Base-by-base conservation (phyloP, 2,113 vertebrate genomes). In the Callopanchax toddi region DNA sequence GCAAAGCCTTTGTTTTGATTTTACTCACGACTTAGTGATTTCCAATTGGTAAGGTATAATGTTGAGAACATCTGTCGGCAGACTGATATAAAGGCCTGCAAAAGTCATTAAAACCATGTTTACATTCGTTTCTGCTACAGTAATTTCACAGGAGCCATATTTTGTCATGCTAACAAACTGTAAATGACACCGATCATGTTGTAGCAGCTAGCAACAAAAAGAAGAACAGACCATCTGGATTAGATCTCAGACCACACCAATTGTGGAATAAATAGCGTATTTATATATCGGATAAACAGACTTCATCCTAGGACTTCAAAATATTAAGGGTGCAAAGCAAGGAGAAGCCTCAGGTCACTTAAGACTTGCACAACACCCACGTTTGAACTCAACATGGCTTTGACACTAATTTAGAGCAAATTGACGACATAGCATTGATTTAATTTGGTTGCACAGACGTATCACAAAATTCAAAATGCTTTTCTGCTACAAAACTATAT, bases 11-110 rank as follows among this genome's bases (percentile, higher is more conserved):
- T 9, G 26, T 34, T 25, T 52, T 71, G 59, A 25, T 26, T 49
- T 60, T 25, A 43, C 63, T n/a, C 55, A 48, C 22, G 5, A 32
- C 25, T 15, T 4, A 54, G 66, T 23, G 0, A 44, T 25, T 75
- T 51, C 72, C 3, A 21, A 6, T 32, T 59, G 11, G 1, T 42
- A 18, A 18, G 39, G 23, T 18, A 32, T 32, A n/a, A 34, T 16
- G 18, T 34, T 59, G 18, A 58, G 4, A 57, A 43, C 39, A 55
- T n/a, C 18, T 34, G 50, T 53, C 18, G 13, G 25, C 48, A 34
- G 50, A 16, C 11, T 6, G 12, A 54, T 21, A n/a, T 52, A 34
- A 52, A 52, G 17, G 32, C 16, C 17, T 52, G 26, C 25, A 15
- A 52, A 32, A 32, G 50, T 11, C 18, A 17, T 52, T 32, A 34